Conservation (phyloP, 2,113 vertebrate genomes). For the Bufo gargarizans region DNA sequence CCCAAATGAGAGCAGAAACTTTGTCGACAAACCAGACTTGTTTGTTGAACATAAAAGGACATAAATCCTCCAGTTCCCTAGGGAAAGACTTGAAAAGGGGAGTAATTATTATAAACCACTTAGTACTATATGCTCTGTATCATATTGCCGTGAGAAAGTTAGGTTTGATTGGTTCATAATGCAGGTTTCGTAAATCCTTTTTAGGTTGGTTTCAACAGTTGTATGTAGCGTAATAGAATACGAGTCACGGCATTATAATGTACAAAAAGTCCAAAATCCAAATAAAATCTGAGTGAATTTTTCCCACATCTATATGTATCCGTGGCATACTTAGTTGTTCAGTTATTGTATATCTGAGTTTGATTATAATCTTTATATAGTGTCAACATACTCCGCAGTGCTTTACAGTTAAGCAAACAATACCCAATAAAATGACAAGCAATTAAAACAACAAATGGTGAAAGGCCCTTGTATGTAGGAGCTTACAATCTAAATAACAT, state of each 20-base stretch:
- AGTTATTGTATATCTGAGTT: not conserved
- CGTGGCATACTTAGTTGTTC: not conserved
- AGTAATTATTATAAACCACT: constrained; percentile 66
- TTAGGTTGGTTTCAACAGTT: constrained; percentile 60
- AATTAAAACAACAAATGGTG: not conserved
- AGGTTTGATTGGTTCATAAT: constrained; percentile 65
- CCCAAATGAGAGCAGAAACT: constrained; percentile 62
- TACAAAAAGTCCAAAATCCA: not conserved
- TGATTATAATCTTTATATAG: not conserved
- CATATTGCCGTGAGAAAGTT: constrained; percentile 68
- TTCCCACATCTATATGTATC: not conserved
- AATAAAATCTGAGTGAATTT: not conserved
- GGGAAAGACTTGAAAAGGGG: constrained; percentile 60
- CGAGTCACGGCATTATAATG: constrained; percentile 54
- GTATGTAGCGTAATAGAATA: constrained; percentile 64
- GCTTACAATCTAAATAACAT: too few species aligned
- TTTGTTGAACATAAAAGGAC: constrained; percentile 69
- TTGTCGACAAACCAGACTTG: constrained; percentile 66
- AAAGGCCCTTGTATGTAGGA: too few species aligned
- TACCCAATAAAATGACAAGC: not conserved
- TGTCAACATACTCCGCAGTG: not conserved
- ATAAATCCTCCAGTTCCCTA: constrained; percentile 67
- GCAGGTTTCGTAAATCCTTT: constrained; percentile 68
- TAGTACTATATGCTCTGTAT: constrained; percentile 61
- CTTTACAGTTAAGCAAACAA: not conserved